Conservation (phyloP, 2,113 vertebrate species). For the Aramus guarauna region DNA sequence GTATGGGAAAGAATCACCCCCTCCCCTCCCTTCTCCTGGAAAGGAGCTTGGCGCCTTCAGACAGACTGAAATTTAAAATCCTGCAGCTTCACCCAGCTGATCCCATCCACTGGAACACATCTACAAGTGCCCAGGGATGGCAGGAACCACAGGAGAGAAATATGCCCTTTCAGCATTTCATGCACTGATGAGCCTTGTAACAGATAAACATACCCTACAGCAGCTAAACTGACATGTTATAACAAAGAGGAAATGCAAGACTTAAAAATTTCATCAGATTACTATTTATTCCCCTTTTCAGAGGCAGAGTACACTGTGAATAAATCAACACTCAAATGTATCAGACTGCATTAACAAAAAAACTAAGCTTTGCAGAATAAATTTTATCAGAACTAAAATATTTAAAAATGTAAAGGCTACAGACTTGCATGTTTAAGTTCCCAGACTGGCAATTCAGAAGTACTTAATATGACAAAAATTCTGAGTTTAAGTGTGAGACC, state of each 20-base stretch:
- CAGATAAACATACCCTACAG: constrained; percentile 85
- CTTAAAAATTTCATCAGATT: constrained; percentile 59
- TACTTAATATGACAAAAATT: background rate
- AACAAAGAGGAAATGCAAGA: constrained; percentile 71
- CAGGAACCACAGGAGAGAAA: constrained; percentile 55
- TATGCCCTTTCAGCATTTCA: constrained; percentile 82
- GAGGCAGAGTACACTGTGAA: constrained; percentile 22
- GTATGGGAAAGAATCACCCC: constrained; percentile 28
- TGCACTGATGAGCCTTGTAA: constrained; percentile 81
- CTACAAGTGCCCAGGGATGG: constrained; percentile 70
- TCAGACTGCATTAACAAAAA: constrained; percentile 18
- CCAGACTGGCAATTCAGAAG: background rate
- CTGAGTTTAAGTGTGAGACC: background rate
- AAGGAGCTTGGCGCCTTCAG: constrained; percentile 35
- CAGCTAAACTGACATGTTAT: constrained; percentile 80
- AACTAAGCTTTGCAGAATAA: constrained; percentile 1
- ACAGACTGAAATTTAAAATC: constrained; percentile 64
- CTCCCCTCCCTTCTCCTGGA: constrained; percentile 9
- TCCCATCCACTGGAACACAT: constrained; percentile 75
- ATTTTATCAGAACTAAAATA: constrained; percentile 6
- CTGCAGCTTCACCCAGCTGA: constrained; percentile 75
- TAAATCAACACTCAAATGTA: constrained; percentile 21
- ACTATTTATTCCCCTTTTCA: constrained; percentile 52
- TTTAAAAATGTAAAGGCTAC: background rate
- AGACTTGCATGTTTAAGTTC: background rate